These are phyloP conservation scores for Pseudorectes ferrugineus DNA, from an alignment of 2,113 vertebrate species.

Conservation along the genomic window DNA sequence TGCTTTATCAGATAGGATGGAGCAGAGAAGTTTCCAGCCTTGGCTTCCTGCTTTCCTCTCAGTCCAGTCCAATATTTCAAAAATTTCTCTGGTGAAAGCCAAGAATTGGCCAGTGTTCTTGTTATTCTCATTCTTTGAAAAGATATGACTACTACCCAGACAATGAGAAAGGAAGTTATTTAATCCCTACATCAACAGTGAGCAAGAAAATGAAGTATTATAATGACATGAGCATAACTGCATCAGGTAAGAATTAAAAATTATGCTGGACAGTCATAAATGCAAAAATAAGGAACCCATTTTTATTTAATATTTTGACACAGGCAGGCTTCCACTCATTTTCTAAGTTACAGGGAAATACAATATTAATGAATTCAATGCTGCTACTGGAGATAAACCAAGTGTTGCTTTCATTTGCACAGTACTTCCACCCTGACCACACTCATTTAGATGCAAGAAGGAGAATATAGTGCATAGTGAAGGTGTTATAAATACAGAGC, in stretches of 20 bases:
- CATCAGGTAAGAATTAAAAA: neutral
- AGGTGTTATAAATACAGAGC: neutral
- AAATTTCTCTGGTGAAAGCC: neutral
- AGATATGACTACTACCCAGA: neutral
- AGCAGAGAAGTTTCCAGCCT: neutral
- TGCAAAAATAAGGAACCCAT: neutral
- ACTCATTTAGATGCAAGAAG: neutral
- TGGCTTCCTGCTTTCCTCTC: neutral
- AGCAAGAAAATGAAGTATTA: neutral
- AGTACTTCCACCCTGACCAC: neutral
- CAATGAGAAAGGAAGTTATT: neutral
- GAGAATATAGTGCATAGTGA: neutral
- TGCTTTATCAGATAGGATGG: neutral
- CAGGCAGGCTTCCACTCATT: neutral
- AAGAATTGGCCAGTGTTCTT: neutral
- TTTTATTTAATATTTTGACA: neutral
- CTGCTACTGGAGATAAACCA: neutral
- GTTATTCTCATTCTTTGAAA: conserved; percentile 1
- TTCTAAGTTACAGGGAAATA: neutral
- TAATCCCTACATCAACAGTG: neutral
- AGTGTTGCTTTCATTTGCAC: neutral
- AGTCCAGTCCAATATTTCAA: neutral
- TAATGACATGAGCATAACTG: neutral
- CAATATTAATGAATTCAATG: conserved; percentile 5
- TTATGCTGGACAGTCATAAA: neutral